Percentiles rank a stretch among this genome's conserved stretches.
phyloP scores from a whole-genome alignment of 2,113 vertebrate genomes.

The Amblyopsis rosae region DNA sequence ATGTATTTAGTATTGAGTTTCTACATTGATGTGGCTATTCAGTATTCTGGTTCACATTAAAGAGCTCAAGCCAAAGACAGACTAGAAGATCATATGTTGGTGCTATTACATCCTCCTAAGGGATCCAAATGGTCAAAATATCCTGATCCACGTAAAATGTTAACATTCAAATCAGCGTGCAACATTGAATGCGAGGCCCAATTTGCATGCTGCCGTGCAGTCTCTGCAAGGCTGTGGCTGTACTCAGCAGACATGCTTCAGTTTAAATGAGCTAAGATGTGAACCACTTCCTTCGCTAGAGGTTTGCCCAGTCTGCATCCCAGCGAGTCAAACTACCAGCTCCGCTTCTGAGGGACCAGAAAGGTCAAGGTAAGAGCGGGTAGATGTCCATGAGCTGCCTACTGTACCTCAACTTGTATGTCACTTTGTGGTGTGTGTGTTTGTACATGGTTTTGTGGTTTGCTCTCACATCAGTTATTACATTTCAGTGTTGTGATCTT shows the following conservation, averaged over 20 bases:
- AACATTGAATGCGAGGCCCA: no score
- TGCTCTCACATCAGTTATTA: no score
- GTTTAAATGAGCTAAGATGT: no score
- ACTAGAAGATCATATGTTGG: no score
- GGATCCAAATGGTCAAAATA: conserved; percentile 10
- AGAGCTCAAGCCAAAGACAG: no score
- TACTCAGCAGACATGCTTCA: no score
- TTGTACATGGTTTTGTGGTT: background rate
- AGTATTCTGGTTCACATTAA: background rate
- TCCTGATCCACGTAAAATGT: background rate
- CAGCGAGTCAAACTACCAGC: conserved; percentile 20
- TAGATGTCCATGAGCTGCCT: conserved; percentile 41
- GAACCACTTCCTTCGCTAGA: conserved; percentile 2
- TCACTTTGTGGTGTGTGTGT: conserved; percentile 28
- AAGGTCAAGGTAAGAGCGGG: conserved; percentile 28
- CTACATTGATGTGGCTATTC: background rate
- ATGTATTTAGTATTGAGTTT: no score
- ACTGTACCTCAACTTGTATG: conserved; percentile 44
- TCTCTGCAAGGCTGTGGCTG: no score
- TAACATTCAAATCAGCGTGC: background rate
- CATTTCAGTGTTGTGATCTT: no score
- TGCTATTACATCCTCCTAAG: conserved; percentile 9
- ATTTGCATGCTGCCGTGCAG: no score
- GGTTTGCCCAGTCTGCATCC: conserved; percentile 17
- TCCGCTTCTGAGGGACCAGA: conserved; percentile 21